These are phyloP conservation scores for Drosophila colorata DNA, from an alignment of 2,888 invertebrate species.

Conservation along the genomic window DNA sequence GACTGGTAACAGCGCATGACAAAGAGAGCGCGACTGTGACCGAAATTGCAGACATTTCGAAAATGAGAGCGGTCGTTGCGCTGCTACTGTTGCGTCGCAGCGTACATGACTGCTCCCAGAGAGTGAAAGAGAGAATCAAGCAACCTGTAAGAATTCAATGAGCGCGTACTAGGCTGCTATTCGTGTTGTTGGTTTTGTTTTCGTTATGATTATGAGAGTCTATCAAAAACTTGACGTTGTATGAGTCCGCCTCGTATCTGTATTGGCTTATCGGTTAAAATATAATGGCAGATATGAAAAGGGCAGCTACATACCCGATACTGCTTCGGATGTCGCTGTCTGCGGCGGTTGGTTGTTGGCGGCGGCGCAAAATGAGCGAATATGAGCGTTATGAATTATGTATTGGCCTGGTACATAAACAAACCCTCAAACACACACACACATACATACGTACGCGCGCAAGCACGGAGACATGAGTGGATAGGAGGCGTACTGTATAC, in stretches of 20 bases:
- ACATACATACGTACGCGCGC: constrained; percentile 10
- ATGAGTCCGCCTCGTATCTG: constrained; percentile 38
- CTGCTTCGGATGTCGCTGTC: constrained; percentile 40
- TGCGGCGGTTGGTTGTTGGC: constrained; percentile 48
- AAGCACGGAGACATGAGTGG: constrained; percentile 28
- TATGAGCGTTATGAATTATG: constrained; percentile 84
- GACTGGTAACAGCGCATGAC: constrained; percentile 53
- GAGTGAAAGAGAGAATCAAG: constrained; percentile 38
- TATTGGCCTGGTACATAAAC: constrained; percentile 70
- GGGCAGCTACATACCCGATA: constrained; percentile 64
- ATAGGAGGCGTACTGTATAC: constrained; percentile 49
- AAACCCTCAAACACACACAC: constrained; percentile 52
- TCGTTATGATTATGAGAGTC: constrained; percentile 83
- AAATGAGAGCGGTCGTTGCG: constrained; percentile 52
- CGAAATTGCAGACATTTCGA: constrained; percentile 57
- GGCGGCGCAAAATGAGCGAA: constrained; percentile 75
- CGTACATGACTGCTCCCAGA: constrained; percentile 18
- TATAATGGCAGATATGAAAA: constrained; percentile 83
- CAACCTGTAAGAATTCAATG: constrained; percentile 76
- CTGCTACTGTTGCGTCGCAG: constrained; percentile 27
- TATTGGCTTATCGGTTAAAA: constrained; percentile 63
- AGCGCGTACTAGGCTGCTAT: constrained; percentile 38
- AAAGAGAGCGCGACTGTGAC: constrained; percentile 47
- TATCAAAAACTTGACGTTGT: constrained; percentile 73
- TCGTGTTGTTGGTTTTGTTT: constrained; percentile 64